Percentiles rank a stretch among this genome's conserved stretches.
These are phyloP conservation scores for Mirounga angustirostris DNA, from an alignment of 2,113 vertebrate species.

Conservation along the genomic window DNA sequence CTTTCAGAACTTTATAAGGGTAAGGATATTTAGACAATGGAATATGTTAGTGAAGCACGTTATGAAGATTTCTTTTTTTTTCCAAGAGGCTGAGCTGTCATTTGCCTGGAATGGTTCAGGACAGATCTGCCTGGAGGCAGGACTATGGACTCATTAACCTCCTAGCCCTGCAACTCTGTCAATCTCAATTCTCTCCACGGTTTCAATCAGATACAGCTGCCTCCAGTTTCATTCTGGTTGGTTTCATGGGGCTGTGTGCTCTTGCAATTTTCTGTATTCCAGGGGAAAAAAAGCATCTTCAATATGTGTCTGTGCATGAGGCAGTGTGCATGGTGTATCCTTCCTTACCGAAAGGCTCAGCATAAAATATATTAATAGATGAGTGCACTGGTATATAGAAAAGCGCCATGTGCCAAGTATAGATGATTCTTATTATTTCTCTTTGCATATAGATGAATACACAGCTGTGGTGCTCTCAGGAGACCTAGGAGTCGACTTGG, in stretches of 20 bases:
- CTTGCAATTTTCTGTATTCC: constrained; percentile 54
- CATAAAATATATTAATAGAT: background rate
- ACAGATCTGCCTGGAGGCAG: constrained; percentile 78
- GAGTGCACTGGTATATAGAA: background rate
- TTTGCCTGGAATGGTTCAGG: constrained; percentile 71
- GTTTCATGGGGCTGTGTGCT: constrained; percentile 35
- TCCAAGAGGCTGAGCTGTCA: constrained; percentile 70
- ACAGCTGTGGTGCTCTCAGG: constrained; percentile 60
- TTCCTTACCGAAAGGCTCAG: background rate
- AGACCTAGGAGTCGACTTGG: constrained; percentile 59
- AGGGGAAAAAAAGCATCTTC: background rate
- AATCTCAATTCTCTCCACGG: constrained; percentile 64
- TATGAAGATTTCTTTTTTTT: constrained; percentile 54
- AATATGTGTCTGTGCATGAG: background rate
- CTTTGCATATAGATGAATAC: constrained; percentile 74
- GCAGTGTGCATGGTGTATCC: background rate
- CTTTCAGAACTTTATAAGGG: constrained; percentile 55
- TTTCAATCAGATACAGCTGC: constrained; percentile 74
- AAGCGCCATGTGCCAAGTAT: constrained; percentile 29
- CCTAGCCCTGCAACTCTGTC: constrained; percentile 65
- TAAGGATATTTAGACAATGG: constrained; percentile 64
- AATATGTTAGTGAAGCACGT: constrained; percentile 56
- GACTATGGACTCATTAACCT: constrained; percentile 81
- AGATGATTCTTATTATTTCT: constrained; percentile 65
- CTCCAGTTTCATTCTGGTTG: constrained; percentile 49